A percentile compares a stretch with the other conserved stretches of the same genome.
phyloP scores from a whole-genome alignment of 1,140 invertebrate genomes.

The Antheraea pernyi region DNA sequence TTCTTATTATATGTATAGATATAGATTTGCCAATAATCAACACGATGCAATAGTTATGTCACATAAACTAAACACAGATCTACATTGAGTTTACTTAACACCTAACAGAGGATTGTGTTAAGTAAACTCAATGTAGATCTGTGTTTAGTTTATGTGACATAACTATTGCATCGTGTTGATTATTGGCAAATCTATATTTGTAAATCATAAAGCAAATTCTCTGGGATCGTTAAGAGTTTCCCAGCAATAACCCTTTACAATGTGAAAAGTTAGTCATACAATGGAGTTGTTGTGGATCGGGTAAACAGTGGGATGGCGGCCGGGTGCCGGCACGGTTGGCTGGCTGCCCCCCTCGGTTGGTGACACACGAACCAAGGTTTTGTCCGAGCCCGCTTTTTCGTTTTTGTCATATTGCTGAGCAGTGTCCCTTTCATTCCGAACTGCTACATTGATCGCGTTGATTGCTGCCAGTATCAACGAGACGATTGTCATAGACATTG shows the following conservation, averaged over 20 bases:
- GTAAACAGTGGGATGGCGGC: constrained; percentile 62
- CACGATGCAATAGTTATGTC: too few relatives aligned
- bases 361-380: constrained; percentile 37
- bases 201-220: constrained; percentile 36
- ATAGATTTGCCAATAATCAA: too few relatives aligned
- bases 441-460: constrained; percentile 4
- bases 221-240: constrained; percentile 42
- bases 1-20: too few relatives aligned
- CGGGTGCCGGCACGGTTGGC: constrained; percentile 45
- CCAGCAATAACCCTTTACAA: constrained; percentile 64
- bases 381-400: constrained; percentile 22
- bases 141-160: too few relatives aligned
- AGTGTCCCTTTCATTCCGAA: constrained; percentile 10
- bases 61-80: too few relatives aligned
- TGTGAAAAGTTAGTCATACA: constrained; percentile 72
- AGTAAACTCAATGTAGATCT: too few relatives aligned
- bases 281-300: constrained; percentile 68
- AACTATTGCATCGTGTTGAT: too few relatives aligned
- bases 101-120: too few relatives aligned
- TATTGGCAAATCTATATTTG: too few relatives aligned
- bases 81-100: too few relatives aligned
- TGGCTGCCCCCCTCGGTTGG: constrained; percentile 32
- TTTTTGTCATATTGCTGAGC: constrained; percentile 15
- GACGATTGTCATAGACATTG: not conserved
- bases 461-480: not conserved